phyloP scores from a whole-genome alignment of 2,113 vertebrate species.

The Rhea pennata region DNA sequence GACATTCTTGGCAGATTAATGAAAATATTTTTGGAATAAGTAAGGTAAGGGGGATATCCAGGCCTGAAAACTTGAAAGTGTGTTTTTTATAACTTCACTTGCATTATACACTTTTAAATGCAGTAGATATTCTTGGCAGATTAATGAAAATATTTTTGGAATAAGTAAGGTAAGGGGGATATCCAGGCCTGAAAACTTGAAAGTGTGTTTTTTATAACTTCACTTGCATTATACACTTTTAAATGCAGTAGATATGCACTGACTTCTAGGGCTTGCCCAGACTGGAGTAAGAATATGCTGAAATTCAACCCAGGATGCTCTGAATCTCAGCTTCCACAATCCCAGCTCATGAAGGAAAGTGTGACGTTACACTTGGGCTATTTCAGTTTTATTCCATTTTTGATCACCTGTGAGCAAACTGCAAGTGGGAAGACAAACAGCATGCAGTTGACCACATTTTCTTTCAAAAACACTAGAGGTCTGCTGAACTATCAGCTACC shows the following conservation, averaged over 20 bases:
- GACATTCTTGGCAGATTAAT: neutral
- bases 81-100: neutral
- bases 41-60: neutral
- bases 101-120: neutral
- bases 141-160: neutral
- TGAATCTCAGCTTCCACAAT: neutral
- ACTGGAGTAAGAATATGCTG: too few relatives aligned
- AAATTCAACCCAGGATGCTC: neutral
- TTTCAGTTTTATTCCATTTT: neutral
- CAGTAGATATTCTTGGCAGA: neutral
- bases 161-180: neutral
- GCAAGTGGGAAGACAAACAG: neutral
- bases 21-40: neutral
- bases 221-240: neutral
- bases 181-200: neutral
- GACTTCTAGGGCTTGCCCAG: fast-evolving
- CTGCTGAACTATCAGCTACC: neutral
- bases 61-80: neutral
- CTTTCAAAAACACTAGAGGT: neutral
- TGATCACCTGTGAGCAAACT: neutral
- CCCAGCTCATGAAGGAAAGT: neutral
- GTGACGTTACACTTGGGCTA: neutral
- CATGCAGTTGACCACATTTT: neutral
- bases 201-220: neutral
- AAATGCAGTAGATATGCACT: fast-evolving